Evolutionary conservation across 2,113 vertebrate genomes (phyloP).

Genomic region (Colinus virginianus): DNA sequence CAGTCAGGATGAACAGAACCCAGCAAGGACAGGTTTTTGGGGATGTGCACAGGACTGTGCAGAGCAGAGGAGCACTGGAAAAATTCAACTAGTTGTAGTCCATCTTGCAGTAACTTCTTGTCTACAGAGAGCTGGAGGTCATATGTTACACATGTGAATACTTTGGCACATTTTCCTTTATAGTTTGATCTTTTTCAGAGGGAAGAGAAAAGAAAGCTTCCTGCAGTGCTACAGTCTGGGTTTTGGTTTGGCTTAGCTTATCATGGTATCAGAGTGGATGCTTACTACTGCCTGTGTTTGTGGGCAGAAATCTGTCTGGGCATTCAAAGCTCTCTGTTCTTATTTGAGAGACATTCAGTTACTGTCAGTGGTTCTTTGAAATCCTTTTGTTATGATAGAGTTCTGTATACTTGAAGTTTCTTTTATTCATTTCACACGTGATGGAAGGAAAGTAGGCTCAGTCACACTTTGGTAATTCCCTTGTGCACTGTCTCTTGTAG

Average conservation of each 20-base stretch:
- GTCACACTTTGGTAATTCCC: background rate
- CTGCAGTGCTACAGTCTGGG: fast-evolving
- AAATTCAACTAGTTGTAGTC: fast-evolving
- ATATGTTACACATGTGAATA: fast-evolving
- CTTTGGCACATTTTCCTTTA: background rate
- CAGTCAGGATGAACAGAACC: background rate
- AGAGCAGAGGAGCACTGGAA: background rate
- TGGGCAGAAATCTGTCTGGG: background rate
- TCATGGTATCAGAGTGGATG: no score
- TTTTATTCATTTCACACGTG: background rate
- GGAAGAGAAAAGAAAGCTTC: background rate
- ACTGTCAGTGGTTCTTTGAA: background rate
- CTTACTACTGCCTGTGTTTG: fast-evolving
- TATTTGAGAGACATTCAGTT: background rate
- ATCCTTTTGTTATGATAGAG: background rate
- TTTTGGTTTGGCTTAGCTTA: background rate
- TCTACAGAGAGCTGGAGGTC: background rate
- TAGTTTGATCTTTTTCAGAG: background rate
- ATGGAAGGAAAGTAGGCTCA: background rate
- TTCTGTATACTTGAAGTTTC: background rate
- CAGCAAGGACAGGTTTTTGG: background rate
- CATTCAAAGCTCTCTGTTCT: fast-evolving
- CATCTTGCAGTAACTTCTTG: background rate
- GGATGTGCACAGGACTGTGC: no score
- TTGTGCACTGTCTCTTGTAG: fast-evolving